Evolutionary conservation across 2,888 invertebrate species (phyloP).

Genomic region (Chaetoderma sp.): DNA sequence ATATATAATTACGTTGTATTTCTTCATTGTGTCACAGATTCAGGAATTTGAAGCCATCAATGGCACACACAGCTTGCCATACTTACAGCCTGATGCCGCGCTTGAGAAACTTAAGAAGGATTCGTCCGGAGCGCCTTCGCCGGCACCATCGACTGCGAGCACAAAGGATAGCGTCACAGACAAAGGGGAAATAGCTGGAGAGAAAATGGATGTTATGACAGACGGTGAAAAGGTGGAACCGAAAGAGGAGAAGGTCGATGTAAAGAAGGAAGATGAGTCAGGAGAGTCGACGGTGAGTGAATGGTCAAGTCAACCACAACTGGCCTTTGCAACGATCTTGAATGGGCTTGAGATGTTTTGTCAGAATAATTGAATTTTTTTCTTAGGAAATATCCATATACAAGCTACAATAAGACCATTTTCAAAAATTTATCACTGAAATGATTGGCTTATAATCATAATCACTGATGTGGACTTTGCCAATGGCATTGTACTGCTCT

Average conservation of each 20-base stretch:
- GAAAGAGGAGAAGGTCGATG: conserved; percentile 30
- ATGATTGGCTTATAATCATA: no score
- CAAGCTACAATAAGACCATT: no score
- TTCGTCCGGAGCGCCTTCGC: conserved; percentile 24
- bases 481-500: no score
- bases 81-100: conserved; percentile 58
- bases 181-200: conserved; percentile 27
- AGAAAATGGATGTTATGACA: conserved; percentile 14
- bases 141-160: conserved; percentile 69
- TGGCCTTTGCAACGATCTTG: no score
- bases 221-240: conserved; percentile 15
- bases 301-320: no score
- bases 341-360: no score
- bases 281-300: conserved; percentile 27
- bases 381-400: no score
- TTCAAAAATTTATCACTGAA: no score
- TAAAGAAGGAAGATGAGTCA: conserved; percentile 20
- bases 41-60: conserved; percentile 99
- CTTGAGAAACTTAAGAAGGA: conserved; percentile 75
- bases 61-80: conserved; percentile 96
- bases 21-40: conserved; percentile 73
- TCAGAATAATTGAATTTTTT: no score
- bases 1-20: no score
- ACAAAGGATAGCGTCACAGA: conserved; percentile 53
- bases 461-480: no score